Percentiles rank a stretch among this genome's conserved stretches.
These are phyloP conservation scores for Fregetta grallaria DNA, from an alignment of 2,113 vertebrate genomes.

Conservation along the genomic window DNA sequence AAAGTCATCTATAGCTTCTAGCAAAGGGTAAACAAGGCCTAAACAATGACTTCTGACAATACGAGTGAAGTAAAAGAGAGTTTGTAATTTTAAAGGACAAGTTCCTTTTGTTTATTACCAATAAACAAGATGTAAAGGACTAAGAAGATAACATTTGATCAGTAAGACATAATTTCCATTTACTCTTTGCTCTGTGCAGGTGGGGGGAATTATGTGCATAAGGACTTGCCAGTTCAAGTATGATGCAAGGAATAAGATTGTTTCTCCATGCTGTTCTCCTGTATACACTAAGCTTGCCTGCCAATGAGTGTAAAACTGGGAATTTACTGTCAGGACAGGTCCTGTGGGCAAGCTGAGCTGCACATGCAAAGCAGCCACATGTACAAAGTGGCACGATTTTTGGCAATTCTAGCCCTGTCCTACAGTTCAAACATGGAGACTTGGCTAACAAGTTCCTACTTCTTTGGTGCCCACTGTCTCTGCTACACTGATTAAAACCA, in stretches of 20 bases:
- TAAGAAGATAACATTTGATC: neutral
- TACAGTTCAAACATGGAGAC: neutral
- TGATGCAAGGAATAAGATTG: neutral
- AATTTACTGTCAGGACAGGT: neutral
- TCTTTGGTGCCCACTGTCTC: neutral
- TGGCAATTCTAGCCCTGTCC: neutral
- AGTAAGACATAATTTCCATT: neutral
- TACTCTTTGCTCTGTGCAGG: neutral
- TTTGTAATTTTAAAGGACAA: neutral
- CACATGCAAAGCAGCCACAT: neutral
- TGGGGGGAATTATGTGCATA: neutral
- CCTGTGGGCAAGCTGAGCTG: neutral
- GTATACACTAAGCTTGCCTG: neutral
- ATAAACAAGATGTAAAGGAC: neutral
- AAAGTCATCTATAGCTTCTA: neutral
- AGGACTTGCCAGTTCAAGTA: neutral
- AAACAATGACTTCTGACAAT: neutral
- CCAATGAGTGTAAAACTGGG: neutral
- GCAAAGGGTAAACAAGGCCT: neutral
- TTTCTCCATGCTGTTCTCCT: neutral
- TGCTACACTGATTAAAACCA: neutral
- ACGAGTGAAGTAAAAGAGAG: neutral
- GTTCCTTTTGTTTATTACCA: neutral
- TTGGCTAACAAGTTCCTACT: neutral
- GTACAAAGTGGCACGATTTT: fast-evolving